Percentiles rank a stretch among this genome's conserved stretches.
These are phyloP conservation scores for Sclerodermus sp. DNA, from an alignment of 2,888 invertebrate genomes.

Conservation along the genomic window DNA sequence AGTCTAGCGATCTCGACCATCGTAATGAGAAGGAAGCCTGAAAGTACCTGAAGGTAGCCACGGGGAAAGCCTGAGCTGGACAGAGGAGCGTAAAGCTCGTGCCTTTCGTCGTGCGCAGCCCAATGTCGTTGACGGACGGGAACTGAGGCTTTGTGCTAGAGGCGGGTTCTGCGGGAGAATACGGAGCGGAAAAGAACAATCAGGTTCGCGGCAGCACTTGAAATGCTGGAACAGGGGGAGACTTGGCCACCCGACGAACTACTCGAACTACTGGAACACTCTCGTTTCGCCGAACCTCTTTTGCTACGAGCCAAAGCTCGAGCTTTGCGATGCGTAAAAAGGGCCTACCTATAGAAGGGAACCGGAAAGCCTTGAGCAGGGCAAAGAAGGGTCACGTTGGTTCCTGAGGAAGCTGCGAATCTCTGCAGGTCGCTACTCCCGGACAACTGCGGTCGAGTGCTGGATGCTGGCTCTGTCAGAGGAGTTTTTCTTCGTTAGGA, in stretches of 20 bases:
- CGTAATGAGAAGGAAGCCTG: too few relatives aligned
- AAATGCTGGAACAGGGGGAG: constrained; percentile 41
- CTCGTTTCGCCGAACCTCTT: not conserved
- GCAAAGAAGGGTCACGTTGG: constrained; percentile 56
- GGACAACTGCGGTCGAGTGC: constrained; percentile 62
- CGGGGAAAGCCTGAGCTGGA: constrained; percentile 73
- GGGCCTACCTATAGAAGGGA: constrained; percentile 57
- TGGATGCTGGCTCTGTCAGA: constrained; percentile 63
- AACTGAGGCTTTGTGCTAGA: constrained; percentile 59
- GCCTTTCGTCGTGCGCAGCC: constrained; percentile 53
- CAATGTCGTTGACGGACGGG: constrained; percentile 50
- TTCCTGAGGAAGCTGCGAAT: constrained; percentile 47
- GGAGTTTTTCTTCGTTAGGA: constrained; percentile 8
- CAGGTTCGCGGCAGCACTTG: not conserved
- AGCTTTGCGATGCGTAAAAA: too few relatives aligned
- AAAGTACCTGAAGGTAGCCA: constrained; percentile 74
- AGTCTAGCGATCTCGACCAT: too few relatives aligned
- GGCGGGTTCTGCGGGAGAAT: constrained; percentile 57
- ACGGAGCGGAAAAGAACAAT: constrained; percentile 7
- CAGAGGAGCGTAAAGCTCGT: constrained; percentile 66
- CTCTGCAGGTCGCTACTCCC: constrained; percentile 50
- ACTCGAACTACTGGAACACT: too few relatives aligned
- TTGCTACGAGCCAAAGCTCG: too few relatives aligned
- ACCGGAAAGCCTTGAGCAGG: constrained; percentile 60
- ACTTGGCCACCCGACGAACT: constrained; percentile 8